Evolutionary conservation across 2,888 invertebrate genomes (phyloP).

Genomic region (Amphipyra berbera): DNA sequence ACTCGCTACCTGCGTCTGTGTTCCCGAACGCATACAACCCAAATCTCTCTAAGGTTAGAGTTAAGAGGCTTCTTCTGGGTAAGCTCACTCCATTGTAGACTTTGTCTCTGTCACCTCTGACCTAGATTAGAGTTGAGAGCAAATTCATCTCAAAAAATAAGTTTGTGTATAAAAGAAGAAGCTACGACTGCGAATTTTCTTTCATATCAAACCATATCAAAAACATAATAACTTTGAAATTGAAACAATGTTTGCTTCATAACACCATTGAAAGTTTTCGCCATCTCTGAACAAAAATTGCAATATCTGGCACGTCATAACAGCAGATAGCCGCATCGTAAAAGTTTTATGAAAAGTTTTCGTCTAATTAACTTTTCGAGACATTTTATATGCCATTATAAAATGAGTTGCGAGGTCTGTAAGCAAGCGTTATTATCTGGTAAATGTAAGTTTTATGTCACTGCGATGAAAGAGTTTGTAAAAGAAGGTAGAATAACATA

Average conservation of each 20-base stretch:
- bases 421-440: background rate
- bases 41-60: no score
- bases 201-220: background rate
- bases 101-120: no score
- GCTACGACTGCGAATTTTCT: background rate
- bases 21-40: no score
- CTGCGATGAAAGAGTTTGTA: background rate
- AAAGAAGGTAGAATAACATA: no score
- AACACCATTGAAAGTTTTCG: background rate
- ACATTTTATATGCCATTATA: background rate
- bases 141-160: no score
- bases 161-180: no score
- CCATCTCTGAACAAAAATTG: background rate
- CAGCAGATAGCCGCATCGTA: slow-evolving; percentile 21
- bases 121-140: no score
- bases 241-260: slow-evolving; percentile 2
- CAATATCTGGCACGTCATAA: slow-evolving; percentile 24
- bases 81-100: no score
- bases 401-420: background rate
- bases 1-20: no score
- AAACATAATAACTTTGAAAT: slow-evolving; percentile 4
- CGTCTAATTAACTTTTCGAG: slow-evolving; percentile 39
- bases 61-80: no score
- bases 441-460: background rate
- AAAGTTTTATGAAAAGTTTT: slow-evolving; percentile 53